Base-by-base conservation (phyloP, 2,797 vertebrate genomes). In the Crocodylus rhombifer region DNA sequence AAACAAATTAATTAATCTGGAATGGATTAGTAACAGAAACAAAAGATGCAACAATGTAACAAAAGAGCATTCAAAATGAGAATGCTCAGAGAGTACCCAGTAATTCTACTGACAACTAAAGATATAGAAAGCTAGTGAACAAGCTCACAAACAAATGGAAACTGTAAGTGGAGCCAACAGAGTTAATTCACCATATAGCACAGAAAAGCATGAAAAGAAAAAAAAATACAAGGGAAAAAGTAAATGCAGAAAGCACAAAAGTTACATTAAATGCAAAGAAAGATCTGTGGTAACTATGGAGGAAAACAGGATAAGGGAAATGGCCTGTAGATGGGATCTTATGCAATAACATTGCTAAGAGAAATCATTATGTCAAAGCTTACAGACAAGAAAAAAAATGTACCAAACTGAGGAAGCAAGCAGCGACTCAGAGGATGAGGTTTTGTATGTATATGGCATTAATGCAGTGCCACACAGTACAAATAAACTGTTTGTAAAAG, bases 91-190 rank as follows among this genome's bases (percentile, higher is more conserved):
- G 33, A 51, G 36, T 23, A 4, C 13, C 23, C 69, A 51, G 13
- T 42, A 87, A 80, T 16, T 77, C 76, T 74, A 1, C n/a, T 20
- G 80, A 87, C 20, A 73, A 16, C 3, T n/a, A 73, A 4, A 80
- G 11, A 62, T 25, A 65, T 6, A 12, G 26, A 88, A 82, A 90
- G 28, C 62, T 56, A 26, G 5, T 15, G 16, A 90, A 57, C 14
- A 90, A 58, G n/a, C 56, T 5, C 25, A 33, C 23, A 84, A 30
- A 5, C 75, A 84, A 60, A 63, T 0, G 63, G 61, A 80, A 26
- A 20, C 6, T 4, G 75, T 0, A 0, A 3, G 4, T 15, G 5
- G 7, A 33, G 64, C 3, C 56, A 42, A 5, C 25, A 10, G 2
- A 16, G 28, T 9, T 6, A 26, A 20, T 67, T 82, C 28, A 30